Percentiles rank a stretch among this genome's conserved stretches.
phyloP scores from a whole-genome alignment of 2,888 invertebrate species.

The Melipona bicolor region DNA sequence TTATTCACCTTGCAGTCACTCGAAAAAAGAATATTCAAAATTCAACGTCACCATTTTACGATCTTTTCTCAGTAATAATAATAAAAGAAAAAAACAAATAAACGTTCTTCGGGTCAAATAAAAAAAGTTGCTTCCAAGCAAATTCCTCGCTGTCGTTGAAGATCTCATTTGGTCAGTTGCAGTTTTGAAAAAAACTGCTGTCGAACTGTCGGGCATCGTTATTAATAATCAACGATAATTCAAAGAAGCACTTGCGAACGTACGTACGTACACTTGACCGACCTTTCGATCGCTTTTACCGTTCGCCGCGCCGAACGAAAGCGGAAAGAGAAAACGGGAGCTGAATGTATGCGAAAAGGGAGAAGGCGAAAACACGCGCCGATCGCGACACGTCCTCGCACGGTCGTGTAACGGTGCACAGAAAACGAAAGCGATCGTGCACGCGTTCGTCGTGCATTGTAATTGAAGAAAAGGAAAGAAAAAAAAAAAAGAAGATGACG shows the following conservation, averaged over 20 bases:
- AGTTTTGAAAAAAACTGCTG: no score
- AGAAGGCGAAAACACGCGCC: conserved; percentile 36
- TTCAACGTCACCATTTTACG: no score
- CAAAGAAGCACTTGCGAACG: not conserved
- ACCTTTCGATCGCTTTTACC: not conserved
- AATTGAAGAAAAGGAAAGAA: not conserved
- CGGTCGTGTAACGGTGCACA: conserved; percentile 28
- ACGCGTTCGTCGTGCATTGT: conserved; percentile 33
- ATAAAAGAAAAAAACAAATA: no score
- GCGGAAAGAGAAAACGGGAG: conserved; percentile 44
- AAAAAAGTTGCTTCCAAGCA: not conserved
- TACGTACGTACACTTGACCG: not conserved
- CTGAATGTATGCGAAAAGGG: conserved; percentile 26
- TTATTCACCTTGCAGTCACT: no score
- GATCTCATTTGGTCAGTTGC: not conserved
- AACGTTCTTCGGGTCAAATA: no score
- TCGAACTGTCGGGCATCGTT: no score
- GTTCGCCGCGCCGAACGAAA: not conserved
- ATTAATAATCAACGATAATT: no score
- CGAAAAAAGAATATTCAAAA: no score
- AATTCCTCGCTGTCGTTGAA: not conserved
- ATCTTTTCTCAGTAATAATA: no score
- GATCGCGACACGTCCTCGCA: conserved; percentile 31
- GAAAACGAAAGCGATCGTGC: conserved; percentile 47
- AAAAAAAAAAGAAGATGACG: not conserved